Conservation (phyloP, 2,797 vertebrate species). For the Salmo trutta region DNA sequence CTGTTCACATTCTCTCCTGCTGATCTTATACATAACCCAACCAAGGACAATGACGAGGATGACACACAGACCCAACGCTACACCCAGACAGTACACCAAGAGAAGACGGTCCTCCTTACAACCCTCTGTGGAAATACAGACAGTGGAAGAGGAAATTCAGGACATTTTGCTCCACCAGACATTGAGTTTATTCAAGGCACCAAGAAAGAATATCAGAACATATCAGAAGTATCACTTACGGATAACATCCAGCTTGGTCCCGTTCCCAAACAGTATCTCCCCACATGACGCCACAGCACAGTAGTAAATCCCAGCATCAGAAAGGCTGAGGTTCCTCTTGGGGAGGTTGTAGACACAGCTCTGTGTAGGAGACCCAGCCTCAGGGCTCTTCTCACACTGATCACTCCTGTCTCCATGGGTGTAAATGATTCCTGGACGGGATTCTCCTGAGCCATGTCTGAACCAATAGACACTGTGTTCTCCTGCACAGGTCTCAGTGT, state of each 20-base stretch:
- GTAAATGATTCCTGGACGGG: not conserved
- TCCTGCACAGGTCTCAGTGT: not conserved
- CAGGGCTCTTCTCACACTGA: conserved; percentile 1
- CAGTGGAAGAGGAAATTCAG: too few species aligned
- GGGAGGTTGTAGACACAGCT: conserved; percentile 14
- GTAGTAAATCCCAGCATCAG: conserved; percentile 14
- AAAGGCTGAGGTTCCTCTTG: conserved; percentile 12
- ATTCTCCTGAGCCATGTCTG: conserved; percentile 4
- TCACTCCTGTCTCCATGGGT: conserved; percentile 3
- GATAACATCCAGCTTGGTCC: too few species aligned
- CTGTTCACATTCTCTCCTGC: too few species aligned
- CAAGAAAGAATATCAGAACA: too few species aligned
- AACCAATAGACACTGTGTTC: conserved; percentile 4
- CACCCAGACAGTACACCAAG: too few species aligned
- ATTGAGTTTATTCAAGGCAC: too few species aligned
- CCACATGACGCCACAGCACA: conserved; percentile 12
- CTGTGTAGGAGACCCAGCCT: conserved; percentile 10
- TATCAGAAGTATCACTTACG: too few species aligned
- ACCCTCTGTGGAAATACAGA: too few species aligned
- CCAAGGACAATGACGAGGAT: too few species aligned
- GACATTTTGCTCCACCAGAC: too few species aligned
- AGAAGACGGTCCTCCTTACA: not conserved
- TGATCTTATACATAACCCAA: too few species aligned
- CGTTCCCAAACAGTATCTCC: not conserved
- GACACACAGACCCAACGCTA: too few species aligned